Conservation (phyloP, 2,113 vertebrate genomes). For the Brienomyrus longianalis region DNA sequence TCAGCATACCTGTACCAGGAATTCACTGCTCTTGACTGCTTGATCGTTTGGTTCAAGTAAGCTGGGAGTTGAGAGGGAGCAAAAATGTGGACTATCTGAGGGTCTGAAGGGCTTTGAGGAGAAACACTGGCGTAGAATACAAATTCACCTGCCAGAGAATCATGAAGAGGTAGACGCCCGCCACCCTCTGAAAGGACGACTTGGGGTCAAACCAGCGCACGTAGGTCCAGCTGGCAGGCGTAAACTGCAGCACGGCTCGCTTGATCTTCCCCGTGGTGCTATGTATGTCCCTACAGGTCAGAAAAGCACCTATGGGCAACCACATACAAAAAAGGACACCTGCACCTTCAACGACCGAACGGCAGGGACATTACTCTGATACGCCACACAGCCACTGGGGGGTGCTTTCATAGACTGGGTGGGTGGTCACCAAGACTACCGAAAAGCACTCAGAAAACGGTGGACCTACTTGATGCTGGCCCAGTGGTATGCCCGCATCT, state of each 20-base stretch:
- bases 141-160: slow-evolving; percentile 93
- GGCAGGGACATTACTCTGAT: not conserved
- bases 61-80: not conserved
- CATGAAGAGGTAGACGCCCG: slow-evolving; percentile 94
- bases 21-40: not conserved
- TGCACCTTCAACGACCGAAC: too few relatives aligned
- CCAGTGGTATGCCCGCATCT: slow-evolving; percentile 97
- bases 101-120: not conserved
- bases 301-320: not conserved
- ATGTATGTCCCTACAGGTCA: slow-evolving; percentile 81
- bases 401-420: not conserved
- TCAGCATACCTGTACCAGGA: not conserved
- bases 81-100: not conserved
- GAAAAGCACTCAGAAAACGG: not conserved
- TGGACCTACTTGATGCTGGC: slow-evolving; percentile 89
- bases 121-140: not conserved
- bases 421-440: not conserved
- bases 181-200: slow-evolving; percentile 91
- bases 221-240: slow-evolving; percentile 94
- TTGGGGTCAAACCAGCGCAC: slow-evolving; percentile 97
- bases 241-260: slow-evolving; percentile 88
- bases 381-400: not conserved
- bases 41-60: not conserved
- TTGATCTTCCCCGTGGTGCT: slow-evolving; percentile 96
- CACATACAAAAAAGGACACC: too few relatives aligned